Evolutionary conservation across 2,113 vertebrate species (phyloP), one percentile per base, ranked within the genome.

Genomic region (Mus pahari): DNA sequence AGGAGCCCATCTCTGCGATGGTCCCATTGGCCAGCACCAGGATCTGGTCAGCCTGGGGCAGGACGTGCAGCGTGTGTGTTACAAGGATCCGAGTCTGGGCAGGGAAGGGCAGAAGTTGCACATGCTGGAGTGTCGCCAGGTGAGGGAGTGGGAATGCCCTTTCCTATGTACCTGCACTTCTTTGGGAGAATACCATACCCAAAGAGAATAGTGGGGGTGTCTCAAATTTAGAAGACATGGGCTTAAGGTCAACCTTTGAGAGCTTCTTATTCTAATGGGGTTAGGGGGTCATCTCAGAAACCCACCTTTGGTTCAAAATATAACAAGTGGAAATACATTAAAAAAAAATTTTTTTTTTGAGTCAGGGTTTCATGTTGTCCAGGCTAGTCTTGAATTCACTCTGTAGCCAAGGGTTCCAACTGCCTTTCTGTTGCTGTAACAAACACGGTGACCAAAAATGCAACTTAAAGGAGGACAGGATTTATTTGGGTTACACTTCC

Each of bases 11-110:
- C 98, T 99, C 99, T 39, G 99, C 98, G 96, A 99, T 98, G 71
- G 97, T 98, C 71, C 99, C 99, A 31, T 99, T 98, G 45, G 97
- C 98, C 96, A 99, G 96, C 68, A 99, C 99, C 39, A 99, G 95
- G 66, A 99, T 99, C 89, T 97, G 98, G 96, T 99, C 99, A 50
- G 99, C 99, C 95, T 99, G 99, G 22, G 99, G 99, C 97, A 99
- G 98, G 98, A 99, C 92, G 89, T 98, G 99, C 96, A 98, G 98
- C 8, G 99, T 96, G 48, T 99, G 99, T 91, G 99, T 99, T 97
- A 99, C 99, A 78, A 99, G 98, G 92, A 99, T 98, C 42, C 99
- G 99, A 8, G 99, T 99, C 99, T 99, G 98, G 90, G 79, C 73
- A 87, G 86, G 26, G 71, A 96, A 33, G 93, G 20, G 50, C 3